Percentiles rank a stretch among this genome's conserved stretches.
phyloP scores from a whole-genome alignment of 2,888 invertebrate species.

The Nephrotoma guestfalica region DNA sequence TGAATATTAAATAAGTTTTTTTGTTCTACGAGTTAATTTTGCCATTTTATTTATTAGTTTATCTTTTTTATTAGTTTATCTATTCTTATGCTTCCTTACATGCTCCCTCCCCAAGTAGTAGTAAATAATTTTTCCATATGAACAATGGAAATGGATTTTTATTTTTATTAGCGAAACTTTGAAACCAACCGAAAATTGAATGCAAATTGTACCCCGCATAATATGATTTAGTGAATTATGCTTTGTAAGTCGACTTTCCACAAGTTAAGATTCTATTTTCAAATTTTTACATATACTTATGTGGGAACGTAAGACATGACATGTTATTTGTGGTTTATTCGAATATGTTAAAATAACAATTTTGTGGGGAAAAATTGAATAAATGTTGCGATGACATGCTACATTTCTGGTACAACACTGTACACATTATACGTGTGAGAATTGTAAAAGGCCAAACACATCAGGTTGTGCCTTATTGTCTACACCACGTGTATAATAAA shows the following conservation, averaged over 20 bases:
- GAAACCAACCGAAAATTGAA: background rate
- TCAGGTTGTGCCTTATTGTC: too few species aligned
- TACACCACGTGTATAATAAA: too few species aligned
- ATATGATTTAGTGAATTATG: background rate
- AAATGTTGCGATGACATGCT: background rate
- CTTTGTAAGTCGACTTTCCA: background rate
- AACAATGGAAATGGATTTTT: background rate
- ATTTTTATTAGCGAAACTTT: background rate
- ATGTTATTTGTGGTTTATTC: background rate
- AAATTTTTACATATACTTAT: background rate
- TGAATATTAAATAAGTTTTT: background rate
- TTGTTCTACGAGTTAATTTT: background rate
- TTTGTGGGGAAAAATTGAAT: background rate
- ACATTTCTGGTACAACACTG: background rate
- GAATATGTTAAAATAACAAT: background rate
- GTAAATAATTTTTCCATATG: too few species aligned
- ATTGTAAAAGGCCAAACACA: too few species aligned
- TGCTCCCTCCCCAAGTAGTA: background rate
- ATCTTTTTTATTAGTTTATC: background rate
- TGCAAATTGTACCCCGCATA: background rate
- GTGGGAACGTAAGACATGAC: background rate
- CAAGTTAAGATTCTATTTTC: background rate
- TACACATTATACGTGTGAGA: too few species aligned
- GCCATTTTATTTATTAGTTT: background rate
- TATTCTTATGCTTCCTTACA: background rate